These are phyloP conservation scores for Drosophila tani DNA, from an alignment of 1,140 invertebrate genomes.

Conservation along the genomic window DNA sequence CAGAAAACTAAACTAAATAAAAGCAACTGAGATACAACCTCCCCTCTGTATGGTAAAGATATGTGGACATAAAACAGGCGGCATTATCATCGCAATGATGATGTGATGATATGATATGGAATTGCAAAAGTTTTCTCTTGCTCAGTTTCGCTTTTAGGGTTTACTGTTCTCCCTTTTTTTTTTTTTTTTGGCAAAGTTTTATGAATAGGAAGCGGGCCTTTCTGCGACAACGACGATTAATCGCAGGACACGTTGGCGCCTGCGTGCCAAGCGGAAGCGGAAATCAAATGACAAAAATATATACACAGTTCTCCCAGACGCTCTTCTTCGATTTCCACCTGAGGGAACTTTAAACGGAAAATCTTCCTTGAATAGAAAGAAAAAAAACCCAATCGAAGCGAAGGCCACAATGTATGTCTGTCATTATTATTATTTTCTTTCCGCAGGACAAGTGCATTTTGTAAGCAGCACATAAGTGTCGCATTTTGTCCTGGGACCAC, in stretches of 20 bases:
- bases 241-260: slow-evolving; percentile 69
- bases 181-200: slow-evolving; percentile 64
- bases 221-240: slow-evolving; percentile 77
- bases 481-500: slow-evolving; percentile 45
- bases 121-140: slow-evolving; percentile 75
- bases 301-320: slow-evolving; percentile 10
- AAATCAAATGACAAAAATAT: slow-evolving; percentile 46
- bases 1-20: slow-evolving; percentile 33
- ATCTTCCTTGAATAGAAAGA: not conserved
- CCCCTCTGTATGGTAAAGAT: slow-evolving; percentile 52
- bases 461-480: slow-evolving; percentile 71
- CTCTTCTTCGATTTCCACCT: slow-evolving; percentile 39
- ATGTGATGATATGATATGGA: slow-evolving; percentile 83
- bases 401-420: slow-evolving; percentile 20
- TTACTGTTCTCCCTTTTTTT: slow-evolving; percentile 3
- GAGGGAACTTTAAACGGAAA: slow-evolving; percentile 41
- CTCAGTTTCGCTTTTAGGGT: slow-evolving; percentile 24
- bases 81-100: slow-evolving; percentile 81
- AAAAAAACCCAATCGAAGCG: slow-evolving; percentile 2
- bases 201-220: slow-evolving; percentile 26
- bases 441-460: slow-evolving; percentile 45
- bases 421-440: slow-evolving; percentile 17
- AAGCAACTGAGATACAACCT: slow-evolving; percentile 28
- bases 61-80: slow-evolving; percentile 74
- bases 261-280: slow-evolving; percentile 58